Conservation (phyloP, 2,797 vertebrate species). For the Sebastes taczanowskii region DNA sequence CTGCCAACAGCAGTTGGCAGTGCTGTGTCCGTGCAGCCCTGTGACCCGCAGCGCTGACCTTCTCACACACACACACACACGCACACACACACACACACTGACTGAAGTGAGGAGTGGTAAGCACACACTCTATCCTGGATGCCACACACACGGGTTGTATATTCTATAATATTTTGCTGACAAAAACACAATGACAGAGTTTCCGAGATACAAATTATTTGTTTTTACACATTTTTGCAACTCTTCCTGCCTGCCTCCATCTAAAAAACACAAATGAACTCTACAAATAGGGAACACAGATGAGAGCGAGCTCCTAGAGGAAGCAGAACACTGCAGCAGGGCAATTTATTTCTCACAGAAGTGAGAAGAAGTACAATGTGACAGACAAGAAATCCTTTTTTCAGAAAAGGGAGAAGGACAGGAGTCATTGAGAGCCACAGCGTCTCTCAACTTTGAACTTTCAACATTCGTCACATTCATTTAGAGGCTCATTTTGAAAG, state of each 20-base stretch:
- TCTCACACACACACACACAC: no score
- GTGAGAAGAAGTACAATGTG: neutral
- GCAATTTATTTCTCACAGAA: conserved; percentile 11
- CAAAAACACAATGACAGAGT: neutral
- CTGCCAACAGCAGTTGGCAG: conserved; percentile 22
- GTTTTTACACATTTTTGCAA: neutral
- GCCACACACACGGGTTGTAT: neutral
- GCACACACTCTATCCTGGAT: neutral
- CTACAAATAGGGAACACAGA: conserved; percentile 2
- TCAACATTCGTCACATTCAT: neutral
- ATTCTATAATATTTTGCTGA: neutral
- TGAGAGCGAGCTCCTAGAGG: neutral
- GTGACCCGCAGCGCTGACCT: conserved; percentile 3
- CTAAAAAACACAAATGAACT: neutral
- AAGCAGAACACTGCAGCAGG: neutral
- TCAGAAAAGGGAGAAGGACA: neutral
- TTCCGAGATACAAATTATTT: neutral
- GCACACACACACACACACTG: neutral
- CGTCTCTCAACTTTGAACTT: neutral
- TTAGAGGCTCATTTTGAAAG: no score
- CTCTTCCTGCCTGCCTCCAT: neutral
- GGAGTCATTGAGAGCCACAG: neutral
- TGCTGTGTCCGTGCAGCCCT: neutral
- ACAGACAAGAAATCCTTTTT: neutral
- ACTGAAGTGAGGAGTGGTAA: no score